These are phyloP conservation scores for Enteromius mattozi DNA, from an alignment of 2,797 vertebrate species.

Conservation along the genomic window DNA sequence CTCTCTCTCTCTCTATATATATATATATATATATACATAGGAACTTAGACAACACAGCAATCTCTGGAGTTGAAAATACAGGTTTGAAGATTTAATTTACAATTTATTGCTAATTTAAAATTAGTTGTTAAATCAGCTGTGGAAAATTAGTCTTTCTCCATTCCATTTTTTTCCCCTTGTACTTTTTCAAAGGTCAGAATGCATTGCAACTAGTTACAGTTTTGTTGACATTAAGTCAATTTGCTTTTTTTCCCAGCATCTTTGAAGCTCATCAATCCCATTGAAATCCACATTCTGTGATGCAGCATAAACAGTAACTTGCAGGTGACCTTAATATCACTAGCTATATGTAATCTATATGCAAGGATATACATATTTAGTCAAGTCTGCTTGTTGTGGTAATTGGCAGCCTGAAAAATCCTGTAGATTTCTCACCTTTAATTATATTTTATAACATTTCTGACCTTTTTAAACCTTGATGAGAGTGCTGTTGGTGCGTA, in stretches of 20 bases:
- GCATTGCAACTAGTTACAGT: neutral
- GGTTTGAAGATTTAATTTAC: neutral
- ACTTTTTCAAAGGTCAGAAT: neutral
- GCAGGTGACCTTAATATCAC: neutral
- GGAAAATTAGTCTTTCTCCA: neutral
- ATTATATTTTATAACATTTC: conserved; percentile 8
- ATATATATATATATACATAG: neutral
- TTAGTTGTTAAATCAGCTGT: neutral
- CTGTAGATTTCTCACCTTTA: neutral
- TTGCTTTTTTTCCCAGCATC: neutral
- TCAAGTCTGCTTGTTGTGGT: neutral
- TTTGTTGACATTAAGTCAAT: no score
- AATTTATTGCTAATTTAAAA: neutral
- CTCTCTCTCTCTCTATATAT: no score
- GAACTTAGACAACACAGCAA: neutral
- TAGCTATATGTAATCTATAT: neutral
- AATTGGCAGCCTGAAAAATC: conserved; percentile 5
- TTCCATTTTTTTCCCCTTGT: no score
- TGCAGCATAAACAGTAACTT: neutral
- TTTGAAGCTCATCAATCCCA: neutral
- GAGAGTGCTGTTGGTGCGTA: neutral
- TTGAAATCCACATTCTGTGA: neutral
- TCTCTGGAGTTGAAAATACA: neutral
- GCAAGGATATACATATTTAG: neutral
- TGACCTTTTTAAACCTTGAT: conserved; percentile 35